These are phyloP conservation scores for Drosophila aldrichi DNA, from an alignment of 2,888 invertebrate species.

Conservation along the genomic window DNA sequence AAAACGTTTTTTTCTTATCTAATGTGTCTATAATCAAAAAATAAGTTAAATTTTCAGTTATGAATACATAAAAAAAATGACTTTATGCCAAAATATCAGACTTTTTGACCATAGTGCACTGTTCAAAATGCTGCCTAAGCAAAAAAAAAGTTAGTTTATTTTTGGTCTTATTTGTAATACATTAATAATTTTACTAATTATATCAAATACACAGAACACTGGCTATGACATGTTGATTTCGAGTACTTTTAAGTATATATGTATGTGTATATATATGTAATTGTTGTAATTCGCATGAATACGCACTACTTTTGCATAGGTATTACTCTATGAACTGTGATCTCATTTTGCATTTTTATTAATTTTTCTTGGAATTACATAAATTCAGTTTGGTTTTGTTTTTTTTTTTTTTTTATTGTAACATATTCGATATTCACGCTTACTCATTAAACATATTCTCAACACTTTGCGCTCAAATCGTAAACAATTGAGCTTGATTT, in stretches of 20 bases:
- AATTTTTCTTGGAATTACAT: no score
- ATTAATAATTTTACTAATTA: slow-evolving; percentile 29
- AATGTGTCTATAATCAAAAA: no score
- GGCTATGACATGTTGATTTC: slow-evolving; percentile 8
- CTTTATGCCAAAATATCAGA: no score
- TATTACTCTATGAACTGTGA: slow-evolving; percentile 8
- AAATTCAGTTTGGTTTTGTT: neutral
- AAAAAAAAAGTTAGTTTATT: slow-evolving; percentile 19
- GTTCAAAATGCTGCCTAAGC: slow-evolving; percentile 45
- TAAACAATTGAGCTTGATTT: slow-evolving; percentile 11
- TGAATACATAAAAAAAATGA: no score
- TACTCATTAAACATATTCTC: slow-evolving; percentile 18
- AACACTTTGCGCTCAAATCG: slow-evolving; percentile 14
- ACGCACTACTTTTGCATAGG: slow-evolving; percentile 1
- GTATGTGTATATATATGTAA: neutral
- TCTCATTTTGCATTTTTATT: neutral
- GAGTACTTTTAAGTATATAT: slow-evolving; percentile 13
- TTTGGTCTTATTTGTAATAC: slow-evolving; percentile 8
- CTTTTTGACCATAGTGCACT: no score
- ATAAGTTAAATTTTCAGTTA: no score
- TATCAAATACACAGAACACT: slow-evolving; percentile 30
- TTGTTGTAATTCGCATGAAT: slow-evolving; percentile 13
- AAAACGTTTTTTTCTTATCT: no score
- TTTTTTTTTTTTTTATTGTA: slow-evolving; percentile 14
- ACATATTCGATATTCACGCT: slow-evolving; percentile 40